Evolutionary conservation across 2,888 invertebrate species (phyloP), one percentile per base, ranked within the genome.

Genomic region (Leucoptera coffeella): DNA sequence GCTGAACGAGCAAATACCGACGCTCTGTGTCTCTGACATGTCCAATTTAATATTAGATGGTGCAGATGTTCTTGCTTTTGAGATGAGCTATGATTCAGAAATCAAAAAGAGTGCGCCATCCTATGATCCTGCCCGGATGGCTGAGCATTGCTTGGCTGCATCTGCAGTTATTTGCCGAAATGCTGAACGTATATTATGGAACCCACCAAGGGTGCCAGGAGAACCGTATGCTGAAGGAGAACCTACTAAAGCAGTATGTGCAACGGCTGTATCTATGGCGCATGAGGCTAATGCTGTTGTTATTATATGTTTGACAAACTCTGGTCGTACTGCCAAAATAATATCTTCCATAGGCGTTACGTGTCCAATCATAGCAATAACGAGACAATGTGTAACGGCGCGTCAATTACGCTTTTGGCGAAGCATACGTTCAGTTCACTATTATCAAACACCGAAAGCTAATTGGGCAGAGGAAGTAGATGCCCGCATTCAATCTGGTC

Each of bases 21-120:
- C 73, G 75, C 33, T 85, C 80, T 36, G 89, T 81, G 28, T 78
- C 77, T 55, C 85, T 12, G 92, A 93, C 50, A 88, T 94, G n/a
- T 92, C 91, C 12, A 93, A 93, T 55, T 82, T 91, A 8, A 80
- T 95, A 22, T 62, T 92, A 12, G 93, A 94, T 55, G 93, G 93
- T 4, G 85, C 82, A 21, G 93, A 93, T 53, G 90, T 90, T 40
- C 79, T 93, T 27, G 75, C 77, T 56, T 80, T 93, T 76, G 73
- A 94, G 46, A 78, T 67, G 14, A 51, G 62, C 35, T 67, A 61
- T 32, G 57, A 64, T 40, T 60, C 62, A 7, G 65, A 65, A 1
- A 35, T 64, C 19, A 55, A 50, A 27, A 67, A 59, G 36, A 38
- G 51, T 33, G 39, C 52, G 4, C 45, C 50, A 4, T 38, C 43